Base-by-base conservation (phyloP, 2,797 vertebrate species). In the Linurgus olivaceus region DNA sequence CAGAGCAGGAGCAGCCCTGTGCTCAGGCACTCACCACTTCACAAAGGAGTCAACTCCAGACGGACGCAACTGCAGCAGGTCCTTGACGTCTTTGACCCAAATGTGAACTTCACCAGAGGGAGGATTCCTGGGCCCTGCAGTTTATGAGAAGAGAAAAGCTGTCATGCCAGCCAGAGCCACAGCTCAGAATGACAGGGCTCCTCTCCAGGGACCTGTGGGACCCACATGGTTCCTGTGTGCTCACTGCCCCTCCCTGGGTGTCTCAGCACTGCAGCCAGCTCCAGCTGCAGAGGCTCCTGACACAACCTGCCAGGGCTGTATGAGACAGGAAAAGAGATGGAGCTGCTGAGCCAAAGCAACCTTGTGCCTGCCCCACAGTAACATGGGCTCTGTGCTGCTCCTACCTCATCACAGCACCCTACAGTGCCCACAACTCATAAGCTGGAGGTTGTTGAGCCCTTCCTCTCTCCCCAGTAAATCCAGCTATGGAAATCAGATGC, bases 41-140 rank as follows among this genome's bases (percentile, higher is more conserved):
- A 98, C 97, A 94, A 98, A 98, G n/a, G 97, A 97, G 55, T 98
- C 97, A 17, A 97, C 97, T 62, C 97, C 97, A 29, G 96, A 97
- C 2, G 97, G 97, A 72, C 97, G 97, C 58, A 98, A 57, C 90
- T 97, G 97, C 61, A 96, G 97, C 73, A 98, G 94, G 67, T 98
- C 97, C 89, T 96, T 98, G 78, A 97, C 91, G 0, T 97, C 97
- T 81, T 98, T 98, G 80, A 98, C 97, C 97, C 97, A 98, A 42
- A 98, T 98, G 54, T 98, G 97, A 83, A 98, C 97, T 86, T 98
- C 97, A 0, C 97, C 97, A 54, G 97, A 97, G 18, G 94, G 72
- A 74, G 97, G 97, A 66, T 93, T 96, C 67, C 93, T 97, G 58
- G 96, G 94, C 76, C 97, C 97, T 98, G 85, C 40, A 82, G 31